These are phyloP conservation scores for Sus scrofa DNA, from an alignment of 2,113 vertebrate genomes.

Conservation along the genomic window T2T-Sscrofa CM000822.6:12520501-12521000, in stretches of 20 bases:
- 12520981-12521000: neutral
- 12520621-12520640: neutral
- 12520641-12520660: neutral
- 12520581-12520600: neutral
- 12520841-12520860: conserved; percentile 97
- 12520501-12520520: no score
- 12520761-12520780: conserved; percentile 61
- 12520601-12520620: no score
- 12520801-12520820: conserved; percentile 99
- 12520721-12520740: neutral
- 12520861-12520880: conserved; percentile 92
- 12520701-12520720: neutral
- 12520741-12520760: neutral
- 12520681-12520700: neutral
- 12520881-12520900: neutral
- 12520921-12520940: conserved; percentile 36
- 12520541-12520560: neutral
- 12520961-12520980: neutral
- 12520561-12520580: neutral
- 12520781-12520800: conserved; percentile 95
- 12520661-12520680: neutral
- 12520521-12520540: neutral
- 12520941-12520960: neutral
- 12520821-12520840: conserved; percentile 97
- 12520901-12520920: conserved; percentile 71